Evolutionary conservation across 2,888 invertebrate genomes (phyloP).

Genomic region (Polylopha cassiicola): DNA sequence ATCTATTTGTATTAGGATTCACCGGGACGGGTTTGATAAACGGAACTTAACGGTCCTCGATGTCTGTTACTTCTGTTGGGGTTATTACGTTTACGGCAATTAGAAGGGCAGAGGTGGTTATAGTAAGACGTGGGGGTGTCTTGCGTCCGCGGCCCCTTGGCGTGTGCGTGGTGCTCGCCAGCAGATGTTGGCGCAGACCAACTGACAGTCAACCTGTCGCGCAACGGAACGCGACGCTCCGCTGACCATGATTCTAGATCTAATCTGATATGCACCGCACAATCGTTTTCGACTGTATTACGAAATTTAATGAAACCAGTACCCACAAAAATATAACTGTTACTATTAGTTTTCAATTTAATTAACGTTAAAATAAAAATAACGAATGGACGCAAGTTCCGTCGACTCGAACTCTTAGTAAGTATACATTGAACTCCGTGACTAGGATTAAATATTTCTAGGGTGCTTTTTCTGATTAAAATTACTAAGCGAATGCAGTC

Average conservation of each 20-base stretch:
- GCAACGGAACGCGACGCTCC: slow-evolving; percentile 70
- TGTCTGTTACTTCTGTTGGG: slow-evolving; percentile 55
- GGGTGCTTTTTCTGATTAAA: slow-evolving; percentile 54
- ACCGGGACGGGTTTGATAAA: slow-evolving; percentile 66
- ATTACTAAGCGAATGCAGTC: slow-evolving; percentile 47
- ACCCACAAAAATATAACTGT: slow-evolving; percentile 6
- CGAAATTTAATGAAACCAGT: slow-evolving; percentile 18
- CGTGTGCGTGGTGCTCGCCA: slow-evolving; percentile 39
- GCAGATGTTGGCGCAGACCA: slow-evolving; percentile 66
- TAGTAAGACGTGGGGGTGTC: slow-evolving; percentile 69
- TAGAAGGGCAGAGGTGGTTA: slow-evolving; percentile 39
- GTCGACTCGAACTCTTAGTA: slow-evolving; percentile 34
- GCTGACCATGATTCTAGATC: slow-evolving; percentile 59
- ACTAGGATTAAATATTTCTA: slow-evolving; percentile 37
- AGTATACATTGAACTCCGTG: slow-evolving; percentile 47
- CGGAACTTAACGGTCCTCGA: slow-evolving; percentile 70
- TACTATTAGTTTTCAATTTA: slow-evolving; percentile 6
- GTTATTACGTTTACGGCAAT: slow-evolving; percentile 49
- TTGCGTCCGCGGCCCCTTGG: slow-evolving; percentile 46
- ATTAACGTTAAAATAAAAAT: slow-evolving; percentile 29
- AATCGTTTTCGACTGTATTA: slow-evolving; percentile 52
- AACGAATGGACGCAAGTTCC: slow-evolving; percentile 37
- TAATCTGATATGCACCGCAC: slow-evolving; percentile 54
- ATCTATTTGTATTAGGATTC: slow-evolving; percentile 44
- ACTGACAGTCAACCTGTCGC: slow-evolving; percentile 75